Percentiles rank a stretch among this genome's conserved stretches.
Evolutionary conservation across 2,113 vertebrate species (phyloP).

Genomic region (Colossoma macropomum): DNA sequence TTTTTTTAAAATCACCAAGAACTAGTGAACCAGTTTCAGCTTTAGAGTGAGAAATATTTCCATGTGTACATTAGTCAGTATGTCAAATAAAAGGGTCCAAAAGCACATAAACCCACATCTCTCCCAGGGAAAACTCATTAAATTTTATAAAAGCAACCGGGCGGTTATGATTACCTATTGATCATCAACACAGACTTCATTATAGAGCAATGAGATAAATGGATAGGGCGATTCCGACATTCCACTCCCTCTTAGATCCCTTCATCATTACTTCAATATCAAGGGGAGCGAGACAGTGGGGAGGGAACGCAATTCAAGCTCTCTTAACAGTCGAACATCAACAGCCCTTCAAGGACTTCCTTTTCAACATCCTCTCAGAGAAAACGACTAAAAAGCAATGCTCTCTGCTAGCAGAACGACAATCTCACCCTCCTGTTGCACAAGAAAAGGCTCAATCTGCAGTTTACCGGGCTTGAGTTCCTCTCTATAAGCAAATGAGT

Average conservation of each 20-base stretch:
- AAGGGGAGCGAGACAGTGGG: background rate
- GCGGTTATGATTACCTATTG: slow-evolving; percentile 48
- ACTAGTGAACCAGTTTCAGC: slow-evolving; percentile 4
- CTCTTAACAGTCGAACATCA: slow-evolving; percentile 21
- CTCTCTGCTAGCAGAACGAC: background rate
- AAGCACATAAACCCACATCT: slow-evolving; percentile 11
- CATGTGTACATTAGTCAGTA: slow-evolving; percentile 1
- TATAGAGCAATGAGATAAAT: slow-evolving; percentile 39
- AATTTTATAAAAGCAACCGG: slow-evolving; percentile 20
- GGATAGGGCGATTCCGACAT: slow-evolving; percentile 12
- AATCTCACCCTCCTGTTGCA: background rate
- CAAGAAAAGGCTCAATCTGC: background rate
- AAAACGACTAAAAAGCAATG: background rate
- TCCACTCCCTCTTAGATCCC: background rate
- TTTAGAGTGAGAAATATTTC: slow-evolving; percentile 27
- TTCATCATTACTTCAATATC: slow-evolving; percentile 21
- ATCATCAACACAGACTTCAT: slow-evolving; percentile 33
- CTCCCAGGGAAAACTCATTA: slow-evolving; percentile 20
- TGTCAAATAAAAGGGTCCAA: slow-evolving; percentile 20
- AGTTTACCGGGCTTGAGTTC: background rate
- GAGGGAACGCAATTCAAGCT: background rate
- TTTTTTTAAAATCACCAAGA: background rate
- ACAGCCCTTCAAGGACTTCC: slow-evolving; percentile 28
- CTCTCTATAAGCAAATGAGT: too few relatives aligned
- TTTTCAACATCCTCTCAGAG: slow-evolving; percentile 30